These are phyloP conservation scores for Oncorhynchus masou DNA, from an alignment of 2,113 vertebrate species.

Conservation along the genomic window DNA sequence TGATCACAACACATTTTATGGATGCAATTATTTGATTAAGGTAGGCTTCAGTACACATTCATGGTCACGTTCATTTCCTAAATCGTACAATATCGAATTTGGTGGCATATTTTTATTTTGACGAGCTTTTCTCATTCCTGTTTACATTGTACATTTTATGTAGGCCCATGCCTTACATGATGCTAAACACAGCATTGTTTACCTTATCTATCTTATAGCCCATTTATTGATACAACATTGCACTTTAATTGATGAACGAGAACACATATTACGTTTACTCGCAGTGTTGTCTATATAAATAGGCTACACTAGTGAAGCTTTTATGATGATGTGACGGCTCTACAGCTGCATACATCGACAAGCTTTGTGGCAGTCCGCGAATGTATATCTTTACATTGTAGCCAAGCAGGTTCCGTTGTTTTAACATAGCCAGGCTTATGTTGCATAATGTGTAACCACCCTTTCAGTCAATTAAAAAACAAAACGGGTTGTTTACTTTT, in stretches of 20 bases:
- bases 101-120: not conserved
- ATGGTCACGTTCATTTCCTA: not conserved
- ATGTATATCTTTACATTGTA: constrained; percentile 40
- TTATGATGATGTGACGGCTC: not conserved
- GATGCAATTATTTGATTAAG: not conserved
- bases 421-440: not conserved
- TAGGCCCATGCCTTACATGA: not conserved
- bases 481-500: not conserved
- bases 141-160: not conserved
- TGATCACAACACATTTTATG: not conserved
- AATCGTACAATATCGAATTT: too few relatives aligned
- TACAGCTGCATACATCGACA: constrained; percentile 33
- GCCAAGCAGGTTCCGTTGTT: constrained; percentile 12
- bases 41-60: not conserved
- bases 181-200: not conserved
- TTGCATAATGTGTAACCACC: not conserved
- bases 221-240: not conserved
- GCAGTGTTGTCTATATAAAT: not conserved
- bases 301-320: not conserved
- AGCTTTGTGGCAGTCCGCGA: constrained; percentile 46
- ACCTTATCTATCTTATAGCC: not conserved
- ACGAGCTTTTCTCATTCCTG: not conserved
- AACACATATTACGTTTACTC: not conserved
- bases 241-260: not conserved
- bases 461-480: not conserved